Evolutionary conservation across 2,888 invertebrate species (phyloP), one percentile per base, ranked within the genome.

Genomic region (Sarcophaga variegata): DNA sequence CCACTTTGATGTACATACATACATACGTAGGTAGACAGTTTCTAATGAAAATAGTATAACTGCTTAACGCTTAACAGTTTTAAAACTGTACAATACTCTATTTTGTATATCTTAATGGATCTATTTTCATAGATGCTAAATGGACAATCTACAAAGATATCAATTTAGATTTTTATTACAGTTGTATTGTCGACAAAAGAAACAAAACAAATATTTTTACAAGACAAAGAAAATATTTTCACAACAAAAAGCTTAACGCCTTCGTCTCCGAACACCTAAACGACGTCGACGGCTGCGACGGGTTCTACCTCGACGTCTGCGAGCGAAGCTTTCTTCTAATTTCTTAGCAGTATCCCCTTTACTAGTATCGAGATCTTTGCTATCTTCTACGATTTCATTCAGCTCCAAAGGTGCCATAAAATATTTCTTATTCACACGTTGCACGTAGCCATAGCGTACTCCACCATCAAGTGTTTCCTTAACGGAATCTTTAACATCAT

Each of bases 391-490:
- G 14, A 70, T 14, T 76, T 63, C 83, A 2, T 69, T 81, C 47
- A 89, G 49, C 3, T 88, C 88, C 8, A 89, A 49, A 37, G 88
- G 88, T 10, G 79, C 81, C 1, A 85, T 72, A 71, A 81, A 88
- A 54, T 89, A 89, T 70, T 87, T 88, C 0, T 83, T 83, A 63
- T 86, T 86, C 1, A 25, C 2, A 5, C 83, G 71, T 20, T 89
- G 88, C n/a, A 89, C 72, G 22, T 84, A 89, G 11, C 89, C 89
- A 17, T 78, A 88, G 3, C 85, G 83, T 4, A 88, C 83, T 4
- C 89, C 89, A 11, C 78, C 89, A 25, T 89, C 78, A 11, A 89
- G 47, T 3, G 88, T 88, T 25, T 87, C 66, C 12, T 86, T 79
- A 6, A 89, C 85, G 2, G 86, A 72, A 10, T 85, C 78, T 20